Conservation (phyloP, 2,113 vertebrate species). For the Noturus placidus region DNA sequence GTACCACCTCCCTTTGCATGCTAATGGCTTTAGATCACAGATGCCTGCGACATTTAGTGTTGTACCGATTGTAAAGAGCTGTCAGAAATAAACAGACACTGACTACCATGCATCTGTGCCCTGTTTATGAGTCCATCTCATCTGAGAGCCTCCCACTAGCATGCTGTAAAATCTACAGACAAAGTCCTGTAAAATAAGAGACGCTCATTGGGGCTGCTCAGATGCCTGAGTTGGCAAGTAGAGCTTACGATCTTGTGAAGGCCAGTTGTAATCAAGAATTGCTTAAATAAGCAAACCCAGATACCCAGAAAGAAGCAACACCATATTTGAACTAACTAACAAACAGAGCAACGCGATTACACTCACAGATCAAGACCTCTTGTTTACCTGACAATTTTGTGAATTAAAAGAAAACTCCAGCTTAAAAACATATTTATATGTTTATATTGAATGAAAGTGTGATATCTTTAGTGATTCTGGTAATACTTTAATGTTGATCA, state of each 20-base stretch:
- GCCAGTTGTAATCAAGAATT: conserved; percentile 5
- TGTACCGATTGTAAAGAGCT: conserved; percentile 29
- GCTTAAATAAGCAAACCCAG: conserved; percentile 4
- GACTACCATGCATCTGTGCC: conserved; percentile 39
- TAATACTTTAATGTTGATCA: not conserved
- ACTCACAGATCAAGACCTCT: not conserved
- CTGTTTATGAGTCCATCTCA: conserved; percentile 48
- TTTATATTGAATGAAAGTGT: not conserved
- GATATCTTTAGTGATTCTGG: not conserved
- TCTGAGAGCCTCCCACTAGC: conserved; percentile 39
- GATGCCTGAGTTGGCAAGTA: conserved; percentile 31
- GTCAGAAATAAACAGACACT: conserved; percentile 49
- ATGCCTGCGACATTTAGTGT: conserved; percentile 40
- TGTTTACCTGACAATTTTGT: not conserved
- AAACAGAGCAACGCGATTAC: not conserved
- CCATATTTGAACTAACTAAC: not conserved
- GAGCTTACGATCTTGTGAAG: conserved; percentile 36
- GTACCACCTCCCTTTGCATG: conserved; percentile 15
- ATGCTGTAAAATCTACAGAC: conserved; percentile 41
- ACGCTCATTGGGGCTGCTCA: conserved; percentile 17
- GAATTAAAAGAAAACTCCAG: not conserved
- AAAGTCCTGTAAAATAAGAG: conserved; percentile 49
- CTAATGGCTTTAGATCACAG: conserved; percentile 46
- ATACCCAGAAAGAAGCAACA: not conserved
- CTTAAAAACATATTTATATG: not conserved